Evolutionary conservation across 2,797 vertebrate species (phyloP), one percentile per base, ranked within the genome.

Genomic region (Ctenopoma kingsleyae): DNA sequence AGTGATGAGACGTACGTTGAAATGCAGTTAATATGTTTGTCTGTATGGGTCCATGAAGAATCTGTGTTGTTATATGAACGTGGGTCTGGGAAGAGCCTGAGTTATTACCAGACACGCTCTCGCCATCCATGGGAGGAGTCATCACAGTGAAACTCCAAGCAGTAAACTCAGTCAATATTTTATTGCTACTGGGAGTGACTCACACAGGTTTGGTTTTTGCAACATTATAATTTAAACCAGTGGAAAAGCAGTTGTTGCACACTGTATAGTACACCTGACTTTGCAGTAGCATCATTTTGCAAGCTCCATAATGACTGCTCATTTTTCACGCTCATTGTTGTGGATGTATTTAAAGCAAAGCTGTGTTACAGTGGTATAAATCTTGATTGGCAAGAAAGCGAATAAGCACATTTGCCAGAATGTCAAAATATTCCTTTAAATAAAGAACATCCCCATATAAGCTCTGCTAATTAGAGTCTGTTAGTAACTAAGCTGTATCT

Each of bases 111-210:
- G 71, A 40, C 22, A 13, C 10, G 23, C 62, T 76, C 54, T 23
- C 20, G 20, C 27, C 64, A 59, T 22, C 72, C 49, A n/a, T 56
- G 67, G 82, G 74, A 71, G 62, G 62, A 85, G 76, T 50, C 67
- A 69, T 76, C 66, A 32, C 63, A 70, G 61, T 51, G 43, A 32
- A 63, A 76, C 23, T 67, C 55, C 13, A 46, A 57, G 56, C 60
- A 67, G 56, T 72, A 46, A 32, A 46, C 58, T 71, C 68, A 64
- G 74, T 77, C 78, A 64, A 73, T 86, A 75, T 84, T 80, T 65
- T 30, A 49, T 57, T 59, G 72, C 66, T 66, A 6, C 55, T 44
- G 15, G 17, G 44, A 70, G 46, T 74, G 67, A 82, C 59, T 86
- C 80, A 74, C 48, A 61, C 58, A 46, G 54, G 67, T 78, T 74